phyloP scores from a whole-genome alignment of 2,113 vertebrate genomes.

The Cygnus buccinator region DNA sequence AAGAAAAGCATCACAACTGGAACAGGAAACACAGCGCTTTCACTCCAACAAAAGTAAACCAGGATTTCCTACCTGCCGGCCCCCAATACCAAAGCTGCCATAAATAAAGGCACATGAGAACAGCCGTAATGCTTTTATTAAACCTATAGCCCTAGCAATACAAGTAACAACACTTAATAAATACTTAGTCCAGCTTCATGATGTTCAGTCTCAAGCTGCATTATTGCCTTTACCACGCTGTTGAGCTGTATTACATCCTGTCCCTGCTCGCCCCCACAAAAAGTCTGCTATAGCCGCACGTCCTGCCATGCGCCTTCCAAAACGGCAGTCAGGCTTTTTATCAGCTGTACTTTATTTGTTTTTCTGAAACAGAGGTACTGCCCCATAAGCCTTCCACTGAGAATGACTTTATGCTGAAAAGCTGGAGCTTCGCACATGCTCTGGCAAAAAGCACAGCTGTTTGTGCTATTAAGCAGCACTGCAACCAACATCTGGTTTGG shows the following conservation, averaged over 20 bases:
- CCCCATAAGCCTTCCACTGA: background rate
- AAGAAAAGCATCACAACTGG: background rate
- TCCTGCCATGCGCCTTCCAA: background rate
- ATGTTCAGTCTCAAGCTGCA: background rate
- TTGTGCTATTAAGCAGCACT: background rate
- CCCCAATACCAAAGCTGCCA: background rate
- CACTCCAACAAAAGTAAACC: background rate
- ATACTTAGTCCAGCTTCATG: background rate
- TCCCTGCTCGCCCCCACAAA: background rate
- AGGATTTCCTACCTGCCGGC: background rate
- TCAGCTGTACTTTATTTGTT: background rate
- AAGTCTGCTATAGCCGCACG: background rate
- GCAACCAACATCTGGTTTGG: background rate
- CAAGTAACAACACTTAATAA: no score
- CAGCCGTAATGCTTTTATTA: background rate
- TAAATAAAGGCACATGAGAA: background rate
- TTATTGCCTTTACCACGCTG: background rate
- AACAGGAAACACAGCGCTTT: constrained; percentile 29
- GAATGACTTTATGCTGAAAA: background rate
- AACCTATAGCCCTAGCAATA: background rate
- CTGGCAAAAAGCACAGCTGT: background rate
- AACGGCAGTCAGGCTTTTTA: background rate
- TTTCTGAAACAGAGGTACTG: background rate
- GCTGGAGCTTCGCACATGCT: background rate
- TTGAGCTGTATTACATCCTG: background rate